Conservation (phyloP, 2,797 vertebrate species). For the Gallirallus australis region DNA sequence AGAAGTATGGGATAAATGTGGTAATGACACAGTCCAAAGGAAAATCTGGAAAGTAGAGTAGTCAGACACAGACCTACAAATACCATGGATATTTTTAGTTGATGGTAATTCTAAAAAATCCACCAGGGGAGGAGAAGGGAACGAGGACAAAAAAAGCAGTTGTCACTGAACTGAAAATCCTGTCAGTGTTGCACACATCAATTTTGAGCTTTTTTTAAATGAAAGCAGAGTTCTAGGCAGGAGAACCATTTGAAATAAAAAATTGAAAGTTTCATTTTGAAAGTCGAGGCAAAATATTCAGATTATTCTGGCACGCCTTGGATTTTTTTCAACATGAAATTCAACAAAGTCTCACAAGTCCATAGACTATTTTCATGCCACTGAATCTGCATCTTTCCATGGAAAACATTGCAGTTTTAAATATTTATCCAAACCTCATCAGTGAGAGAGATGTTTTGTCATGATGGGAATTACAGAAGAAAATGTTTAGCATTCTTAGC, state of each 20-base stretch:
- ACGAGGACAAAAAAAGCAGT: slow-evolving; percentile 41
- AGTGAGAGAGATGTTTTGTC: slow-evolving; percentile 38
- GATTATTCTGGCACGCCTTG: slow-evolving; percentile 46
- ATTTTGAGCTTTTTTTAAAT: neutral
- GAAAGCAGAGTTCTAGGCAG: slow-evolving; percentile 30
- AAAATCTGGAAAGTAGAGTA: slow-evolving; percentile 10
- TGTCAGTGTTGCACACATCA: slow-evolving; percentile 31
- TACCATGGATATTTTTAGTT: slow-evolving; percentile 50
- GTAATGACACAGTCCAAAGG: neutral
- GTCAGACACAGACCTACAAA: slow-evolving; percentile 42
- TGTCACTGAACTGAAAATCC: slow-evolving; percentile 50
- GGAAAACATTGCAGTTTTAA: slow-evolving; percentile 24
- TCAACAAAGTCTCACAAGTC: slow-evolving; percentile 57
- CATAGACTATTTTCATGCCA: slow-evolving; percentile 46
- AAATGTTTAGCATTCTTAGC: slow-evolving; percentile 39
- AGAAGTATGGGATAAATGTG: neutral
- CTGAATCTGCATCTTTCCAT: slow-evolving; percentile 40
- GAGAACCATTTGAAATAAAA: slow-evolving; percentile 44
- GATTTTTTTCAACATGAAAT: slow-evolving; percentile 41
- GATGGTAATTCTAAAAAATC: slow-evolving; percentile 35
- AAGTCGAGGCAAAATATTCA: slow-evolving; percentile 41
- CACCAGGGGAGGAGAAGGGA: slow-evolving; percentile 2
- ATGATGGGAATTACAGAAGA: slow-evolving; percentile 21
- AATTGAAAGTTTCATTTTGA: slow-evolving; percentile 15
- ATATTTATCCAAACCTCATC: slow-evolving; percentile 53